Evolutionary conservation across 2,113 vertebrate species (phyloP).

Genomic region (Gorsachius goisagi): DNA sequence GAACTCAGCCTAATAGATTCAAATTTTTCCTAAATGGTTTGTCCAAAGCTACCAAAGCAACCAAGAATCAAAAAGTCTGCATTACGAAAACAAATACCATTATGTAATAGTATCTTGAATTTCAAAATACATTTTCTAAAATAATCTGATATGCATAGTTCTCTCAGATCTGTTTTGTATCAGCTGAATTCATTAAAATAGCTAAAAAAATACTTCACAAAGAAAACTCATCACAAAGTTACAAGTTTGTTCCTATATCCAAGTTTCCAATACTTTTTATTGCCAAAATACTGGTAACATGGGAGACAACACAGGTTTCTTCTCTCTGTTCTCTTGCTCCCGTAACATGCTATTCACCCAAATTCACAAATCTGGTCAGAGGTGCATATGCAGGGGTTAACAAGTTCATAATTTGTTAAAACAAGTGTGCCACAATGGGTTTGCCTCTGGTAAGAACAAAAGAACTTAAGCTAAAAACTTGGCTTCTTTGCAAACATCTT

Average conservation of each 20-base stretch:
- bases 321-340: background rate
- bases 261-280: background rate
- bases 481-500: background rate
- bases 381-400: rapidly evolving
- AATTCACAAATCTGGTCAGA: background rate
- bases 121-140: background rate
- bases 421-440: background rate
- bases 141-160: background rate
- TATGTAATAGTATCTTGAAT: background rate
- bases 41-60: background rate
- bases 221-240: background rate
- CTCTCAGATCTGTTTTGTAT: background rate
- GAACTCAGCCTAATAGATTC: background rate
- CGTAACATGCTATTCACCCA: background rate
- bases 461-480: background rate
- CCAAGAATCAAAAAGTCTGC: background rate
- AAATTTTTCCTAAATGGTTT: background rate
- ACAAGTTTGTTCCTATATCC: background rate
- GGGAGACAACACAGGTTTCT: background rate
- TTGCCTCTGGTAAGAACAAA: background rate
- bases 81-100: background rate
- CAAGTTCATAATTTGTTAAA: background rate
- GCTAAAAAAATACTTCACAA: background rate
- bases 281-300: background rate
- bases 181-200: background rate